A percentile compares a stretch with the other conserved stretches of the same genome.
Evolutionary conservation across 2,797 vertebrate species (phyloP).

Genomic region (Nannoperca obscura): DNA sequence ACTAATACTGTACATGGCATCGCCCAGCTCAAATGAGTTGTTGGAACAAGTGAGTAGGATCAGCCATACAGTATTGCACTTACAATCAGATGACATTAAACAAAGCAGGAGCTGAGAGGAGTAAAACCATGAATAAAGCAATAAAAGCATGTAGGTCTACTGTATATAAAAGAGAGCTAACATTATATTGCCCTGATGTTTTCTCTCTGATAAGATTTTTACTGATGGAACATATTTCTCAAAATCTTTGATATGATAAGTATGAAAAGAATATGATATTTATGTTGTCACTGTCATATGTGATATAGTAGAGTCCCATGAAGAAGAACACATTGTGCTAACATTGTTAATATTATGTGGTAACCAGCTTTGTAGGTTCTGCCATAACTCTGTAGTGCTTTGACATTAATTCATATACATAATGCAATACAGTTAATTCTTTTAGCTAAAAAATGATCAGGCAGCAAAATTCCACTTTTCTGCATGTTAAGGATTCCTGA

Average conservation of each 20-base stretch:
- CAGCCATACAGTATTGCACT: too few species aligned
- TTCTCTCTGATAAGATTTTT: background rate
- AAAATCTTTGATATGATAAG: background rate
- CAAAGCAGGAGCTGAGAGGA: too few species aligned
- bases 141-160: too few species aligned
- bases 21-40: too few species aligned
- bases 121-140: too few species aligned
- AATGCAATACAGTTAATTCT: background rate
- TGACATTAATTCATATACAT: background rate
- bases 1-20: too few species aligned
- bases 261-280: background rate
- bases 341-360: background rate
- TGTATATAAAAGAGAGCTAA: too few species aligned
- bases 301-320: background rate
- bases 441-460: background rate
- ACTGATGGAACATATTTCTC: background rate
- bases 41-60: too few species aligned
- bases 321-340: background rate
- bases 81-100: too few species aligned
- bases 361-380: background rate
- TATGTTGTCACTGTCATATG: background rate
- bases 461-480: background rate
- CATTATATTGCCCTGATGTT: background rate
- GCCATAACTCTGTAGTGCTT: background rate
- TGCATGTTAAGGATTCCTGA: background rate